These are phyloP conservation scores for Apis dorsata DNA, from an alignment of 1,140 invertebrate species.

Conservation along the genomic window DNA sequence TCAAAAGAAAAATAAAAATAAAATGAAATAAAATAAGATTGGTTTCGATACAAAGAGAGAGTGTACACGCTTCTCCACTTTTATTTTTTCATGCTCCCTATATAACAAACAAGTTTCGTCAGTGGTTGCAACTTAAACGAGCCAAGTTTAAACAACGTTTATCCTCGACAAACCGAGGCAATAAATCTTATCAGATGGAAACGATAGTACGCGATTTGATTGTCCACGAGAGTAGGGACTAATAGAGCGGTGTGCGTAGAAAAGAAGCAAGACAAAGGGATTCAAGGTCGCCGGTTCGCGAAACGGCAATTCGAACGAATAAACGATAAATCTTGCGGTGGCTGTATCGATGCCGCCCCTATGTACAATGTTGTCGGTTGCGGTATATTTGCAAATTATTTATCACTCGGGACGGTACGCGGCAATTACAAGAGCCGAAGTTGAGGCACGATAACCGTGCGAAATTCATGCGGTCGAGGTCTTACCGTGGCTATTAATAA, in stretches of 20 bases:
- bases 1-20: neutral
- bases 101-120: neutral
- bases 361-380: conserved; percentile 30
- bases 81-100: neutral
- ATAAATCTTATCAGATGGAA: conserved; percentile 23
- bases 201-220: neutral
- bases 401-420: conserved; percentile 50
- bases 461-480: neutral
- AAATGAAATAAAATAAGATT: no score
- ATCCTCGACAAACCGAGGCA: conserved; percentile 11
- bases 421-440: conserved; percentile 51
- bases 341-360: neutral
- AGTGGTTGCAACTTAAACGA: neutral
- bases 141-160: neutral
- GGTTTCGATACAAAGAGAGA: no score
- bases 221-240: neutral
- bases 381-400: conserved; percentile 56
- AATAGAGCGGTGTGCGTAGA: conserved; percentile 17
- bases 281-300: conserved; percentile 23
- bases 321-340: conserved; percentile 40
- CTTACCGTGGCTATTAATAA: conserved; percentile 34
- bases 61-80: no score
- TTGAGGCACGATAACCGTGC: conserved; percentile 6
- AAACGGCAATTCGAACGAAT: conserved; percentile 28
- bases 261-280: conserved; percentile 28